Percentiles rank a stretch among this genome's conserved stretches.
Conservation (phyloP, 2,797 vertebrate genomes). For the Lycodopsis pacificus region DNA sequence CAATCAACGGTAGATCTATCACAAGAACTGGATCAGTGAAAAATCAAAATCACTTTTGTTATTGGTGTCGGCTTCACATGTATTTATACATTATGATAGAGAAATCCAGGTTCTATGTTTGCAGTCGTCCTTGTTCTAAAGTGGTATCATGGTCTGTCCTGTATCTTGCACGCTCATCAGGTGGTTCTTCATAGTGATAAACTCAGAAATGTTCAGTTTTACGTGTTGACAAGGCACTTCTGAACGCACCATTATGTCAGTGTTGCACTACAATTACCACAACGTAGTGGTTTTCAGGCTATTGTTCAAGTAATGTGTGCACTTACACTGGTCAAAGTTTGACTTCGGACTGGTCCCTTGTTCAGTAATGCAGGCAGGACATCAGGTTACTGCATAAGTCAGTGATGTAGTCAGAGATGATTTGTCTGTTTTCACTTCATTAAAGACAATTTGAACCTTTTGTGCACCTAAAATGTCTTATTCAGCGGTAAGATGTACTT, state of each 20-base stretch:
- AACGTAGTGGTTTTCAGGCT: conserved; percentile 22
- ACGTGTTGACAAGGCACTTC: neutral
- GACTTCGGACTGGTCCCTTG: conserved; percentile 8
- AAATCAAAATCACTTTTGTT: neutral
- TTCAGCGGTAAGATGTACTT: too few species aligned
- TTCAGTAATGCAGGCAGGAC: neutral
- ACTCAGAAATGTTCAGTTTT: neutral
- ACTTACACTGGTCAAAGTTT: conserved; percentile 9
- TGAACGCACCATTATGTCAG: conserved; percentile 36
- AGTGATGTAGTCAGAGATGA: neutral
- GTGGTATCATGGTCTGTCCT: neutral
- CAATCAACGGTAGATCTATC: neutral
- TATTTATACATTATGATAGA: neutral
- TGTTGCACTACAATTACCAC: conserved; percentile 53
- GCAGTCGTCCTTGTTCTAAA: neutral
- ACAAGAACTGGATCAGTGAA: neutral
- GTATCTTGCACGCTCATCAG: neutral
- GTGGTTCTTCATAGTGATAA: neutral
- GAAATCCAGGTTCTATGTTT: neutral
- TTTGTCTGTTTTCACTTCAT: too few species aligned
- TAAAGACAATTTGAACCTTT: too few species aligned
- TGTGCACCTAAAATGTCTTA: too few species aligned
- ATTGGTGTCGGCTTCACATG: neutral
- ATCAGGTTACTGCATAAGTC: neutral
- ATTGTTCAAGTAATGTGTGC: conserved; percentile 34